Evolutionary conservation across 2,797 vertebrate species (phyloP).

Genomic region (Mus caroli): DNA sequence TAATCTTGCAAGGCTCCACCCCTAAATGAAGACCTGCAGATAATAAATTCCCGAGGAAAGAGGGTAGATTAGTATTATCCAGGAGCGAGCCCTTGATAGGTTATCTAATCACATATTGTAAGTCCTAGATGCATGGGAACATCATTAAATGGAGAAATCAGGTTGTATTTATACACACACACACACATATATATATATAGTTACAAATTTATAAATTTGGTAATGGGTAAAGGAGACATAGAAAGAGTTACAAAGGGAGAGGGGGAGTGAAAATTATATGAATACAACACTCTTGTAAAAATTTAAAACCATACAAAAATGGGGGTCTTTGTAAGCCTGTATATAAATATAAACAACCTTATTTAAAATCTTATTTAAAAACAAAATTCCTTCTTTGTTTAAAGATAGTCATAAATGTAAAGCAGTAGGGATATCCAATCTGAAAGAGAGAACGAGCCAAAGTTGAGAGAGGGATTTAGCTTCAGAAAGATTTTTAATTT

Average conservation of each 20-base stretch:
- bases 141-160: neutral
- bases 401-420: neutral
- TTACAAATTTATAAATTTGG: too few species aligned
- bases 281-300: neutral
- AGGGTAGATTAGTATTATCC: neutral
- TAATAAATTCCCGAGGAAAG: neutral
- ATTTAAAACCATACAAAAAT: neutral
- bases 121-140: neutral
- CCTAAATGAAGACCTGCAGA: neutral
- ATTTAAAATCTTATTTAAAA: constrained; percentile 53
- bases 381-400: neutral
- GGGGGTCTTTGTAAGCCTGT: neutral
- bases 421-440: neutral
- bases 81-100: too few species aligned
- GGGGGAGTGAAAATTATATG: too few species aligned
- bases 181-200: neutral
- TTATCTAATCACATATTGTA: neutral
- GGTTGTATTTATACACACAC: neutral
- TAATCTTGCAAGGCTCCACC: neutral
- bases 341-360: neutral
- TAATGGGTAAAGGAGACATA: neutral
- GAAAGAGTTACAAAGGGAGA: neutral
- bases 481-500: neutral
- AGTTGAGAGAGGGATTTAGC: neutral
- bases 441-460: neutral